Conservation (phyloP, 2,888 invertebrate species). For the Cremastinae sp. region DNA sequence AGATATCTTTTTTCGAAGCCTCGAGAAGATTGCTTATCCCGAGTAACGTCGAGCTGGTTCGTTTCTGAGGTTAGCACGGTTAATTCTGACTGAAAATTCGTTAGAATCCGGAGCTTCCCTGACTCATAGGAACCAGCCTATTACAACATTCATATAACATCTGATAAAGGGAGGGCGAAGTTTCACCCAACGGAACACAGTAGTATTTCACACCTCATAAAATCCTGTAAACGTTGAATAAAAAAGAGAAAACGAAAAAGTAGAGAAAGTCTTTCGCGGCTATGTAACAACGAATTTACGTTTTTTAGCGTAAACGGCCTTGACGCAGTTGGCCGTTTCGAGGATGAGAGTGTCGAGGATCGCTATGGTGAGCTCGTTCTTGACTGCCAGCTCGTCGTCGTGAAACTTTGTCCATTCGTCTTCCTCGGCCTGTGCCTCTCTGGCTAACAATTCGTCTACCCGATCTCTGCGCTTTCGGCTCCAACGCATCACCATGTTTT, state of each 20-base stretch:
- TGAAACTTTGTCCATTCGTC: conserved; percentile 88
- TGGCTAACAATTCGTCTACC: conserved; percentile 87
- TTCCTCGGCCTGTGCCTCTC: conserved; percentile 88
- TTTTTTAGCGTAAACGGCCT: conserved; percentile 75
- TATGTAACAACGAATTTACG: conserved; percentile 68
- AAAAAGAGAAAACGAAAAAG: conserved; percentile 8
- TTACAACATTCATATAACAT: conserved; percentile 37
- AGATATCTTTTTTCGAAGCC: background rate
- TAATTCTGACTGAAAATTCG: conserved; percentile 28
- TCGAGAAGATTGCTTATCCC: background rate
- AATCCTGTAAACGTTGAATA: conserved; percentile 30
- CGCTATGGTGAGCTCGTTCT: conserved; percentile 82
- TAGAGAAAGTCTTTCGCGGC: conserved; percentile 7
- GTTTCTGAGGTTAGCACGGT: conserved; percentile 29
- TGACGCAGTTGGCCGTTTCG: conserved; percentile 76
- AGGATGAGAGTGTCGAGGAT: conserved; percentile 76
- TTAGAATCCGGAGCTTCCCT: conserved; percentile 41
- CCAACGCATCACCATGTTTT: conserved; percentile 84
- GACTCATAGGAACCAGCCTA: conserved; percentile 59
- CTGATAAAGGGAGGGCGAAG: conserved; percentile 22
- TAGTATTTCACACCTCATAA: background rate
- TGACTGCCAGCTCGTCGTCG: conserved; percentile 86
- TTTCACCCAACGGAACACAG: conserved; percentile 3
- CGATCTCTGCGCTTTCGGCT: conserved; percentile 86
- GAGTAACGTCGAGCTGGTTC: conserved; percentile 15